Evolutionary conservation across 2,888 invertebrate species (phyloP), one percentile per base, ranked within the genome.

Genomic region (Lysandra coridon): DNA sequence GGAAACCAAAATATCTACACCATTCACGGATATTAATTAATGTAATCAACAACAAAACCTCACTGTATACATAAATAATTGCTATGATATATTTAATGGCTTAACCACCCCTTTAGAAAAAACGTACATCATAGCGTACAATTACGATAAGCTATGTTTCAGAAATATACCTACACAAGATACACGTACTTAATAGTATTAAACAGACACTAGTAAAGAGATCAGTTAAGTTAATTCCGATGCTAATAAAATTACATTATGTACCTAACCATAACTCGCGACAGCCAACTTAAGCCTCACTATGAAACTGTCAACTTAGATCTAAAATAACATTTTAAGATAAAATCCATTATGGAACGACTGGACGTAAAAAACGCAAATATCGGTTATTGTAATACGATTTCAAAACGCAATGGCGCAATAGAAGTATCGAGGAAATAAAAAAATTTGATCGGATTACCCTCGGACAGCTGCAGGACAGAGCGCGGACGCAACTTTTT

Each of bases 371-470:
- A 76, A 76, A 76, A 76, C 76, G 33, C 33, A 75, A 44, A 44
- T 75, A 75, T 75, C 44, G 76, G 53, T 76, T 76, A 76, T 76
- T 76, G 76, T 76, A 76, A 76, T 76, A 57, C 76, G 57, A 76
- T 76, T 76, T 76, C 57, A 17, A 49, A 76, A 76, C 76, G 78
- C 64, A 80, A 79, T 64, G 12, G 53, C 78, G 30, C 82, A 85
- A 85, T 84, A 85, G 85, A 86, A 87, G 83, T 78, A 78, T 49
- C 64, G 78, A 78, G 75, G 79, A 81, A 84, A 83, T 86, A 89
- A 90, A 93, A 93, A 91, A 90, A 86, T 85, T 88, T 91, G 87
- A 94, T 93, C 92, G 89, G 94, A 93, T 94, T 93, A 94, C 90
- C 84, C 85, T 84, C 85, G 89, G 88, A 87, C 94, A 93, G 93